These are phyloP conservation scores for Myxocyprinus asiaticus DNA, from an alignment of 2,113 vertebrate genomes.

Conservation along the genomic window DNA sequence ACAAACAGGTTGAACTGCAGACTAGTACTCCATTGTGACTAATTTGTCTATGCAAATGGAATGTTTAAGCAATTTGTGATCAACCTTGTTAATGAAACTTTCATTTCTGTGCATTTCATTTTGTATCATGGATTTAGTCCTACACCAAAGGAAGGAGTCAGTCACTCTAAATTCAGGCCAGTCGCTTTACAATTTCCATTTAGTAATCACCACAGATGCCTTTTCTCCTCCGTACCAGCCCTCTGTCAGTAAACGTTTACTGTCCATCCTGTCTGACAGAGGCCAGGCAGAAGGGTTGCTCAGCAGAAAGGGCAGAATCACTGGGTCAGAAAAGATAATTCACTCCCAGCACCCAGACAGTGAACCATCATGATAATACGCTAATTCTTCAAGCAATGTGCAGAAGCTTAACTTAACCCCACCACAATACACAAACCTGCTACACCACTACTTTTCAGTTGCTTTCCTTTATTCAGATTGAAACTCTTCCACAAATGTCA, in stretches of 20 bases:
- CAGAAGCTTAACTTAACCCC: not conserved
- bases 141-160: conserved; percentile 16
- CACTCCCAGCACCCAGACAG: not conserved
- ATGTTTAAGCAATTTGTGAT: conserved; percentile 21
- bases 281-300: not conserved
- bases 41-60: conserved; percentile 18
- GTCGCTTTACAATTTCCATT: not conserved
- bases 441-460: not conserved
- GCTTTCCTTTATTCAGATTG: conserved; percentile 5
- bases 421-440: not conserved
- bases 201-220: conserved; percentile 8
- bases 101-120: conserved; percentile 13
- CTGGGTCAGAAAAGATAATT: conserved; percentile 16
- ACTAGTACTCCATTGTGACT: conserved; percentile 20
- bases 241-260: not conserved
- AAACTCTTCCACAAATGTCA: conserved; percentile 31
- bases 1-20: not conserved
- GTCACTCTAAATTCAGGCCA: conserved; percentile 14
- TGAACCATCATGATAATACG: not conserved
- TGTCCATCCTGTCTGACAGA: not conserved
- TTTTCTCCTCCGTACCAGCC: not conserved
- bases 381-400: not conserved
- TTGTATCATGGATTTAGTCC: conserved; percentile 29
- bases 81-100: conserved; percentile 21
- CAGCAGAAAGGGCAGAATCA: not conserved